Conservation (phyloP, 2,797 vertebrate genomes). For the Catharus ustulatus region DNA sequence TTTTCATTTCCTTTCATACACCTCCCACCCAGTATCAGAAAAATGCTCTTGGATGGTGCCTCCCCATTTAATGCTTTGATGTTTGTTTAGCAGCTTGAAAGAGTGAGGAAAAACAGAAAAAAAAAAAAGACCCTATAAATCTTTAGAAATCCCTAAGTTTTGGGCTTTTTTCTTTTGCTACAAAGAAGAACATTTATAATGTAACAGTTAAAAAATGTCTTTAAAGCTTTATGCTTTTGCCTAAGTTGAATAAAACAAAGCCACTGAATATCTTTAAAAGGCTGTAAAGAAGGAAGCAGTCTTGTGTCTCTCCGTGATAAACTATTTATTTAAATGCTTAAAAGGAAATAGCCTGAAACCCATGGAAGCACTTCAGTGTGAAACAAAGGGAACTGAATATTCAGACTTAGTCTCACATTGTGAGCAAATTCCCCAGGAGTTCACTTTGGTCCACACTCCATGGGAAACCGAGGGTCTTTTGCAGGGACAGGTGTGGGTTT, state of each 20-base stretch:
- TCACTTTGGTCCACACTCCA: neutral
- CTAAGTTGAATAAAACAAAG: neutral
- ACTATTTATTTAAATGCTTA: neutral
- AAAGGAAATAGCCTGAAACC: neutral
- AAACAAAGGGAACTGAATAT: neutral
- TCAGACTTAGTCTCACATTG: neutral
- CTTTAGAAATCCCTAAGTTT: neutral
- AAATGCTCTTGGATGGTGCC: neutral
- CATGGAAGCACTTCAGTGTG: neutral
- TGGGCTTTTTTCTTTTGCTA: neutral
- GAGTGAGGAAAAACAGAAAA: neutral
- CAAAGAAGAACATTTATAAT: neutral
- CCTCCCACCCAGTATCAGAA: neutral
- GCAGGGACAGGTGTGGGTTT: neutral
- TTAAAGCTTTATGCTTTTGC: neutral
- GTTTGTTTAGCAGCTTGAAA: neutral
- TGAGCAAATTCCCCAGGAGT: neutral
- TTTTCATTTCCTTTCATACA: neutral
- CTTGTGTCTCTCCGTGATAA: neutral
- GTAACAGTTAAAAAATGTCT: neutral
- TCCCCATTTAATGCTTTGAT: neutral
- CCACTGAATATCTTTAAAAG: neutral
- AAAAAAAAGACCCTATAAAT: neutral
- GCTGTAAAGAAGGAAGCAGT: neutral
- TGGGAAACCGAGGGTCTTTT: neutral